Evolutionary conservation across 1,140 invertebrate genomes (phyloP), one percentile per base, ranked within the genome.

Genomic region (Procambarus virginalis): DNA sequence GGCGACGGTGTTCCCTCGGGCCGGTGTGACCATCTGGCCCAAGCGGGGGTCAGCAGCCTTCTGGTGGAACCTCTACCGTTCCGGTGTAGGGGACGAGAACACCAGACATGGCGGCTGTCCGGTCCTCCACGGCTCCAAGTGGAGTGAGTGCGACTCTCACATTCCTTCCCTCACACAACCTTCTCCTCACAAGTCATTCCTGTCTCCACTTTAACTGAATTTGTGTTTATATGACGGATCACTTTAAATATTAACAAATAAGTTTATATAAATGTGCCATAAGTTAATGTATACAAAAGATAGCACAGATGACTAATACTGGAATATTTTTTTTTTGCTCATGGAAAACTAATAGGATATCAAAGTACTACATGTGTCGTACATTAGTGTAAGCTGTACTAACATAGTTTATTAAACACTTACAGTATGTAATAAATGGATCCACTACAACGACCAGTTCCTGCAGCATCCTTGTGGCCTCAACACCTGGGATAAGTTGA

Each of bases 31-130:
- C 10, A 91, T 94, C 8, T 93, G 93, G 93, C 94, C 94, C 1
- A 77, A 92, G 70, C 93, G 93, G 82, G 94, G 94, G 12, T 92
- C 93, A 2, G 94, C 94, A n/a, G 93, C 93, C 8, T 95, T 95
- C 91, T 95, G 95, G 95, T 95, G 93, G 92, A 95, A 95, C 92
- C 90, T 95, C 12, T 92, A 94, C 68, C 77, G 88, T 22, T 94
- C 93, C 90, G 94, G 94, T 5, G 91, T 92, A 70, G 94, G 93
- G 2, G 94, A 95, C 91, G 91, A 92, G 64, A 91, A 92, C 22
- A 95, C 95, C 10, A 70, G 93, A 55, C 95, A 95, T 91, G 94
- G 93, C 0, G 94, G 93, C n/a, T 95, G 95, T 92, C 94, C 95
- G 1, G 95, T 95, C 6, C 91, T 95, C 12, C 86, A 93, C 45